A percentile compares a stretch with the other conserved stretches of the same genome.
phyloP scores from a whole-genome alignment of 2,888 invertebrate genomes.

The Hesperia comma region DNA sequence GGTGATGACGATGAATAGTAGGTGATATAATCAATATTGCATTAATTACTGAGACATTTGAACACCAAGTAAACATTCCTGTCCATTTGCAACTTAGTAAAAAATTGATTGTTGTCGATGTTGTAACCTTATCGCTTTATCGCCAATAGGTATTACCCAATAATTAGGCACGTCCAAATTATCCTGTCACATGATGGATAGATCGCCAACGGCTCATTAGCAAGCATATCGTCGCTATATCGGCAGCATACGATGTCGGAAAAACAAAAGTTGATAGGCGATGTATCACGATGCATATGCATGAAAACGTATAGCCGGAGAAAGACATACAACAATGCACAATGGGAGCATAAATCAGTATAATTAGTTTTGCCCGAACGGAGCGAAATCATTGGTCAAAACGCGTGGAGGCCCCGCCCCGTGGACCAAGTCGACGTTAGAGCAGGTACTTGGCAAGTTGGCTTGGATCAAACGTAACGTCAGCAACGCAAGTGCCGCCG shows the following conservation, averaged over 20 bases:
- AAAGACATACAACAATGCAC: slow-evolving; percentile 91
- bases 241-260: slow-evolving; percentile 38
- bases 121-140: slow-evolving; percentile 35
- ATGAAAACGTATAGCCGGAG: slow-evolving; percentile 65
- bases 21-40: no score
- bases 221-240: slow-evolving; percentile 39
- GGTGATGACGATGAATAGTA: no score
- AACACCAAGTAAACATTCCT: not conserved
- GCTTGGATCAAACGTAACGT: slow-evolving; percentile 73
- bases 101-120: slow-evolving; percentile 5
- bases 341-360: slow-evolving; percentile 97
- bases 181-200: slow-evolving; percentile 20
- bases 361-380: slow-evolving; percentile 91
- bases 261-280: slow-evolving; percentile 51
- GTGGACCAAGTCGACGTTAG: slow-evolving; percentile 70
- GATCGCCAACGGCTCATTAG: slow-evolving; percentile 29
- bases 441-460: slow-evolving; percentile 66
- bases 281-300: slow-evolving; percentile 57
- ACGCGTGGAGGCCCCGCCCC: slow-evolving; percentile 84
- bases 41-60: no score
- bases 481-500: slow-evolving; percentile 58
- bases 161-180: slow-evolving; percentile 8
- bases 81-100: not conserved
- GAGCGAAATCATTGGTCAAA: slow-evolving; percentile 87
- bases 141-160: slow-evolving; percentile 47